Conservation (phyloP, 1,140 invertebrate genomes). For the Venustaconcha ellipsiformis region DNA sequence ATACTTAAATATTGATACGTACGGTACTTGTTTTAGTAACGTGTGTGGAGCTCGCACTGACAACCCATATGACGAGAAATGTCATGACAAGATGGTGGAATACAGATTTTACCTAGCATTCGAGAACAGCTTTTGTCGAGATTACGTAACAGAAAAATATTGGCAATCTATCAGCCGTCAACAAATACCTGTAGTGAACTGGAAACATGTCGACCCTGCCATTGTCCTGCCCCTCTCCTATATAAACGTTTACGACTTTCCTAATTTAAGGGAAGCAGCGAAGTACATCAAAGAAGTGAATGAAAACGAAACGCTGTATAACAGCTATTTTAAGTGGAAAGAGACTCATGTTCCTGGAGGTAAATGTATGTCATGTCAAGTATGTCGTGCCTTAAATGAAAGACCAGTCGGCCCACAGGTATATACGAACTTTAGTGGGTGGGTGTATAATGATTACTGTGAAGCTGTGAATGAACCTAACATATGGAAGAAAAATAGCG, state of each 20-base stretch:
- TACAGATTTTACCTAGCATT: conserved; percentile 88
- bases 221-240: neutral
- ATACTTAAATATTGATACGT: conserved; percentile 75
- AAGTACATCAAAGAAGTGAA: conserved; percentile 79
- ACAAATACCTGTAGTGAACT: conserved; percentile 57
- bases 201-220: conserved; percentile 35
- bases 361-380: too few species aligned
- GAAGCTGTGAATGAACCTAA: too few species aligned
- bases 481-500: too few species aligned
- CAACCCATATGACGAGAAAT: conserved; percentile 35
- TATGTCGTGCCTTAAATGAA: too few species aligned
- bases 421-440: too few species aligned
- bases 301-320: conserved; percentile 58
- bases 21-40: conserved; percentile 71
- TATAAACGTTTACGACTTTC: conserved; percentile 89
- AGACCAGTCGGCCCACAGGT: too few species aligned
- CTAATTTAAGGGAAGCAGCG: conserved; percentile 84
- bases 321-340: conserved; percentile 63
- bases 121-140: conserved; percentile 66
- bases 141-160: conserved; percentile 69
- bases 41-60: conserved; percentile 41
- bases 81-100: conserved; percentile 64
- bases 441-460: too few species aligned
- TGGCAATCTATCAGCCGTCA: conserved; percentile 49
- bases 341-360: neutral